A percentile compares a stretch with the other conserved stretches of the same genome.
Evolutionary conservation across 2,797 vertebrate species (phyloP).

Genomic region (Heliangelus exortis): DNA sequence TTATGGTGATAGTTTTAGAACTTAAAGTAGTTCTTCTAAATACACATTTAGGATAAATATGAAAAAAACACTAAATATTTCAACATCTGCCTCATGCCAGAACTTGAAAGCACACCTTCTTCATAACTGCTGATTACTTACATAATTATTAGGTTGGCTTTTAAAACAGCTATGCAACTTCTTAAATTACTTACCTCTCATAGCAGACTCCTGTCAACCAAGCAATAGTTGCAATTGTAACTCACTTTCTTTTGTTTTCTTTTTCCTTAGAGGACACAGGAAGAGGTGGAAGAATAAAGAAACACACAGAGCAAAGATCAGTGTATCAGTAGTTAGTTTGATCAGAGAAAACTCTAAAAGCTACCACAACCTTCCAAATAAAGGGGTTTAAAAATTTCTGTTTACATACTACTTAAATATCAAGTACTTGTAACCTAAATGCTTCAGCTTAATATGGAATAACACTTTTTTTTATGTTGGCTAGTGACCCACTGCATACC

Average conservation of each 20-base stretch:
- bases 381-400: neutral
- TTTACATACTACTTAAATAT: neutral
- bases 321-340: neutral
- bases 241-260: neutral
- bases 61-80: neutral
- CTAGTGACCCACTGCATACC: neutral
- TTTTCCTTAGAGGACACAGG: neutral
- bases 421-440: neutral
- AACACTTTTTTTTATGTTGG: neutral
- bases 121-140: neutral
- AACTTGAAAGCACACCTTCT: neutral
- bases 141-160: neutral
- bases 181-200: neutral
- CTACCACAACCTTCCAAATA: neutral
- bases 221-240: neutral
- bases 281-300: neutral
- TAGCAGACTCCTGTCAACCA: neutral
- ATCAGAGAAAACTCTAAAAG: neutral
- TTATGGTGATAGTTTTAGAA: neutral
- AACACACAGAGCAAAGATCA: neutral
- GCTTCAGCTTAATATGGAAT: neutral
- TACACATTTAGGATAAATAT: neutral
- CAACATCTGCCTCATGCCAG: neutral
- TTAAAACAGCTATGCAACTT: neutral
- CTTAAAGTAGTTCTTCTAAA: neutral